phyloP scores from a whole-genome alignment of 2,888 invertebrate genomes.

The Eristalinus aeneus region DNA sequence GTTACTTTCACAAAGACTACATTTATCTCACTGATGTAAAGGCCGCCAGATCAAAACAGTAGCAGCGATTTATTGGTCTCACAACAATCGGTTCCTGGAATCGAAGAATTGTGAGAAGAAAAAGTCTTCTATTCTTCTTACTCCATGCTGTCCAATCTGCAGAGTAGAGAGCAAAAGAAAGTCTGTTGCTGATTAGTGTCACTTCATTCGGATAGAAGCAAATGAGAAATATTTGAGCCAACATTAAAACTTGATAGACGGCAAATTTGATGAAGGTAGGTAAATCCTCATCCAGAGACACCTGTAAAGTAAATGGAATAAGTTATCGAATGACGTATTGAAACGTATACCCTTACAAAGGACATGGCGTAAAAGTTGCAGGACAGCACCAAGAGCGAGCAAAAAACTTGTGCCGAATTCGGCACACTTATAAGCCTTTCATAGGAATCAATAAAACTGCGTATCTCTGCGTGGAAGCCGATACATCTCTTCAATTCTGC shows the following conservation, averaged over 20 bases:
- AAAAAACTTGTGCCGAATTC: background rate
- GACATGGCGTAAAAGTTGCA: background rate
- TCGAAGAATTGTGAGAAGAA: constrained; percentile 73
- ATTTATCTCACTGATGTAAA: constrained; percentile 75
- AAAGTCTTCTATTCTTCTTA: constrained; percentile 61
- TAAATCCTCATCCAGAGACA: constrained; percentile 54
- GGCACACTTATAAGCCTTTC: background rate
- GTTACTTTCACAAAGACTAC: background rate
- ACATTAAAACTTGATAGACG: constrained; percentile 75
- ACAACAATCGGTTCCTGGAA: constrained; percentile 65
- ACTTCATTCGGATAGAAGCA: constrained; percentile 75
- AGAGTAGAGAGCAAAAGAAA: background rate
- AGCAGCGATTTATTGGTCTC: constrained; percentile 72
- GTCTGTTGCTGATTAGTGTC: constrained; percentile 53
- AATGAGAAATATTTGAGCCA: constrained; percentile 75
- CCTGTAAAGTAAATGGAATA: background rate
- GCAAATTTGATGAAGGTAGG: constrained; percentile 71
- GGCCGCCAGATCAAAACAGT: constrained; percentile 73
- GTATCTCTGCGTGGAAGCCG: background rate
- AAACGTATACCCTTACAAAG: background rate
- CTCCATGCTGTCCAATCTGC: background rate
- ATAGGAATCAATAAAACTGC: background rate
- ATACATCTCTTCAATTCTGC: background rate
- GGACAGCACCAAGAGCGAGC: background rate
- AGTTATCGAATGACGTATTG: background rate